Percentiles rank a stretch among this genome's conserved stretches.
Evolutionary conservation across 1,140 invertebrate genomes (phyloP).

Genomic region (Nymphalis io): DNA sequence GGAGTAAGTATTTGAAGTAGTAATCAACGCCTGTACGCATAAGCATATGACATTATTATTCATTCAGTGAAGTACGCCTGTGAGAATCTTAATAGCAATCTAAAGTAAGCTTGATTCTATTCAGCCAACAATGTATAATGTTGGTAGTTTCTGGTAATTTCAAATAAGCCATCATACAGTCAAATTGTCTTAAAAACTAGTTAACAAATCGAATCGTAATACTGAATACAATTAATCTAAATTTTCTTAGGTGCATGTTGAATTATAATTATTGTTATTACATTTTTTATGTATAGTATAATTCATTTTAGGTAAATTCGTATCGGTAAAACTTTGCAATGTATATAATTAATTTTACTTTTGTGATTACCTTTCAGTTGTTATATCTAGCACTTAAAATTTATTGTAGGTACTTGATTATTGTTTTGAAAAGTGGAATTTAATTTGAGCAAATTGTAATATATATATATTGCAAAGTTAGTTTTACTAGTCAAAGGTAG

Average conservation of each 20-base stretch:
- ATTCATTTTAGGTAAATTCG: neutral
- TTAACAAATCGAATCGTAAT: constrained; percentile 13
- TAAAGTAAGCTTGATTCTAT: too few species aligned
- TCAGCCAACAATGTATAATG: neutral
- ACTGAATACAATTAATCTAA: constrained; percentile 5
- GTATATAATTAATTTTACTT: neutral
- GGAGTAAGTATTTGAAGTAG: too few species aligned
- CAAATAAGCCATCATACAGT: neutral
- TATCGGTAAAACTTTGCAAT: neutral
- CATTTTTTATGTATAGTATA: neutral
- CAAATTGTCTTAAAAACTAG: constrained; percentile 16
- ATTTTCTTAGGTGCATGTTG: neutral
- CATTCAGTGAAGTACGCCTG: too few species aligned
- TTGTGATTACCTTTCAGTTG: too few species aligned
- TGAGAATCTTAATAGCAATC: too few species aligned
- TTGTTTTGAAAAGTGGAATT: neutral
- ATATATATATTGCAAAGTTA: constrained; percentile 1
- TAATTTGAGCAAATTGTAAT: neutral
- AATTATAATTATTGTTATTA: neutral
- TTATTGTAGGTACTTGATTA: too few species aligned
- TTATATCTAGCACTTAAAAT: too few species aligned
- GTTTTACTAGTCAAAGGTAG: neutral
- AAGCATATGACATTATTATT: too few species aligned
- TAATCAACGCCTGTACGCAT: too few species aligned
- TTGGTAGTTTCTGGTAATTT: neutral